Conservation (phyloP, 2,888 invertebrate species). For the Keiferia lycopersicella region DNA sequence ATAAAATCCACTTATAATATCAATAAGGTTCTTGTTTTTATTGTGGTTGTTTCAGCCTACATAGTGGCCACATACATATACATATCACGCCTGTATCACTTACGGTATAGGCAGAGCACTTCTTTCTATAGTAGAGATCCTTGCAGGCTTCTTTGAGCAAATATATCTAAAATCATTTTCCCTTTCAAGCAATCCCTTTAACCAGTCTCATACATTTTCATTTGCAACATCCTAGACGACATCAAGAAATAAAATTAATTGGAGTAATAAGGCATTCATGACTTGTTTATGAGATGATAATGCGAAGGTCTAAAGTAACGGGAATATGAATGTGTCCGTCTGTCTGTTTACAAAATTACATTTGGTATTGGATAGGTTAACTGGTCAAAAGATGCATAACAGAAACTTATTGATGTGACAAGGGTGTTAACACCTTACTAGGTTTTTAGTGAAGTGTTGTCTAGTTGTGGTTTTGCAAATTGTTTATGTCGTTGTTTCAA, state of each 20-base stretch:
- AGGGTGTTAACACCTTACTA: no score
- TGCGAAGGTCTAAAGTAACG: conserved; percentile 63
- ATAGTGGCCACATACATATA: no score
- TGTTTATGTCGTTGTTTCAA: no score
- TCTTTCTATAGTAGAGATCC: no score
- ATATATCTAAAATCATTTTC: neutral
- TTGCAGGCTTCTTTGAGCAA: neutral
- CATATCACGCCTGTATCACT: no score
- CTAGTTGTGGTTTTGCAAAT: no score
- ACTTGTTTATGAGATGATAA: conserved; percentile 43
- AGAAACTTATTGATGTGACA: neutral
- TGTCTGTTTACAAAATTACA: conserved; percentile 19
- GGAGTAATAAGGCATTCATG: conserved; percentile 44
- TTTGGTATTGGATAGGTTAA: conserved; percentile 6
- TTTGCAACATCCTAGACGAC: neutral
- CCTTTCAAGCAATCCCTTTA: neutral
- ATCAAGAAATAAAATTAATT: conserved; percentile 41
- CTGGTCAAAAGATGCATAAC: conserved; percentile 11
- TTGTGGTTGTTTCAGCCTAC: no score
- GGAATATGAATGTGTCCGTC: conserved; percentile 35
- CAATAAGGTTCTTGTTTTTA: no score
- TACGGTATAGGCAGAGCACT: no score
- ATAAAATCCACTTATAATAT: no score
- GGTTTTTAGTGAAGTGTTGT: no score
- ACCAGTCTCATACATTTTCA: neutral